Percentiles rank a stretch among this genome's conserved stretches.
These are phyloP conservation scores for Aradophagus sp. DNA, from an alignment of 1,140 invertebrate species.

Conservation along the genomic window DNA sequence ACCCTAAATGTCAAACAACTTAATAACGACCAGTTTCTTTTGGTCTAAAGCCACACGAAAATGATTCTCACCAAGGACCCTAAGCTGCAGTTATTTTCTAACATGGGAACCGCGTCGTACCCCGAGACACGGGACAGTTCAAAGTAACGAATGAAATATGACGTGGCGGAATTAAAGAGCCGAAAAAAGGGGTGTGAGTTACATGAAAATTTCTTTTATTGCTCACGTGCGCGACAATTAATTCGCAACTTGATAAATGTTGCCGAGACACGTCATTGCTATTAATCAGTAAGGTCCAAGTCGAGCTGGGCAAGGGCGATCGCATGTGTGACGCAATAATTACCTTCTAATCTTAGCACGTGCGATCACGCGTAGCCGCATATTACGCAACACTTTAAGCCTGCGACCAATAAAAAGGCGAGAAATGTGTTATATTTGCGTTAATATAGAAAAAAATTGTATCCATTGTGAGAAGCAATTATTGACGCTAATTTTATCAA, in stretches of 20 bases:
- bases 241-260: slow-evolving; percentile 56
- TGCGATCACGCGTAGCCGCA: slow-evolving; percentile 44
- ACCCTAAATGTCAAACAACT: slow-evolving; percentile 9
- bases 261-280: slow-evolving; percentile 39
- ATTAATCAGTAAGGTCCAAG: slow-evolving; percentile 36
- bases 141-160: slow-evolving; percentile 57
- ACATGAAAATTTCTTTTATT: slow-evolving; percentile 52
- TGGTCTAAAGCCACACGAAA: not conserved
- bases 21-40: slow-evolving; percentile 19
- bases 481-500: no score
- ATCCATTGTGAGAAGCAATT: no score
- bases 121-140: slow-evolving; percentile 51
- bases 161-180: slow-evolving; percentile 36
- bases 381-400: slow-evolving; percentile 38
- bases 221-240: slow-evolving; percentile 53
- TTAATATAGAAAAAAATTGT: no score
- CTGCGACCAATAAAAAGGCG: slow-evolving; percentile 28
- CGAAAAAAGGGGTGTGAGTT: slow-evolving; percentile 45
- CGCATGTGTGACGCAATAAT: slow-evolving; percentile 47
- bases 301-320: slow-evolving; percentile 9
- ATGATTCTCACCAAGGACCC: slow-evolving; percentile 39
- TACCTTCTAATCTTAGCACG: slow-evolving; percentile 50
- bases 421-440: slow-evolving; percentile 3
- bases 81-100: slow-evolving; percentile 52
- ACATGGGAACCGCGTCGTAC: slow-evolving; percentile 55